Evolutionary conservation across 2,113 vertebrate genomes (phyloP).

Genomic region (Loxodonta africana): DNA sequence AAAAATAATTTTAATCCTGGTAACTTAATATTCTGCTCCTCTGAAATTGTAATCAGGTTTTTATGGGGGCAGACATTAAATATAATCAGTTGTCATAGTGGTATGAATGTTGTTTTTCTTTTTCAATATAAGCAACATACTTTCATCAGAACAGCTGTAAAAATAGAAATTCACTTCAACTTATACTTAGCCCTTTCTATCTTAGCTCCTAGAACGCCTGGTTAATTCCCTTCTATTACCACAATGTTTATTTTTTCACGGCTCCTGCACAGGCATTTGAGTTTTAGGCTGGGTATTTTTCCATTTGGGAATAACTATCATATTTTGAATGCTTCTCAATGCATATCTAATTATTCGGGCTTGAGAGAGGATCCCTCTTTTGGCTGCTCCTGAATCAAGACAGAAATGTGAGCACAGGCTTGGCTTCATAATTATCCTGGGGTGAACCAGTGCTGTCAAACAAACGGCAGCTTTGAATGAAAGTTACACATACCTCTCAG

Average conservation of each 20-base stretch:
- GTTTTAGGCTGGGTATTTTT: slow-evolving; percentile 69
- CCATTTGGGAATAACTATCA: slow-evolving; percentile 48
- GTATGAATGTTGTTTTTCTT: slow-evolving; percentile 67
- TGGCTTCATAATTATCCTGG: neutral
- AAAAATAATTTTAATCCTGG: slow-evolving; percentile 81
- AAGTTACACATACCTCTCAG: neutral
- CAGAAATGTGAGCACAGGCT: neutral
- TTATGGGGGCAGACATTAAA: slow-evolving; percentile 76
- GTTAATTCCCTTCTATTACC: slow-evolving; percentile 54
- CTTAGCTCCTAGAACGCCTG: slow-evolving; percentile 57
- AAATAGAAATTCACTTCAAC: slow-evolving; percentile 58
- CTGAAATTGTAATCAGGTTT: slow-evolving; percentile 75
- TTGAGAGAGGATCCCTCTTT: neutral
- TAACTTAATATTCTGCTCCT: slow-evolving; percentile 83
- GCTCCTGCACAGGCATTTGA: slow-evolving; percentile 53
- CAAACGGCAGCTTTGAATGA: neutral
- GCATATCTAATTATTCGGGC: neutral
- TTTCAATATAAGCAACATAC: slow-evolving; percentile 1
- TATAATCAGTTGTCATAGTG: slow-evolving; percentile 69
- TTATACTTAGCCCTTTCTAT: slow-evolving; percentile 58
- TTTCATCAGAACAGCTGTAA: slow-evolving; percentile 69
- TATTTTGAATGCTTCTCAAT: slow-evolving; percentile 39
- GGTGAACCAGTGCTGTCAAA: neutral
- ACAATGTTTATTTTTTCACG: slow-evolving; percentile 58
- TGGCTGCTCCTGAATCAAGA: neutral